These are phyloP conservation scores for Rhea americana DNA, from an alignment of 2,113 vertebrate species.

Conservation along the genomic window DNA sequence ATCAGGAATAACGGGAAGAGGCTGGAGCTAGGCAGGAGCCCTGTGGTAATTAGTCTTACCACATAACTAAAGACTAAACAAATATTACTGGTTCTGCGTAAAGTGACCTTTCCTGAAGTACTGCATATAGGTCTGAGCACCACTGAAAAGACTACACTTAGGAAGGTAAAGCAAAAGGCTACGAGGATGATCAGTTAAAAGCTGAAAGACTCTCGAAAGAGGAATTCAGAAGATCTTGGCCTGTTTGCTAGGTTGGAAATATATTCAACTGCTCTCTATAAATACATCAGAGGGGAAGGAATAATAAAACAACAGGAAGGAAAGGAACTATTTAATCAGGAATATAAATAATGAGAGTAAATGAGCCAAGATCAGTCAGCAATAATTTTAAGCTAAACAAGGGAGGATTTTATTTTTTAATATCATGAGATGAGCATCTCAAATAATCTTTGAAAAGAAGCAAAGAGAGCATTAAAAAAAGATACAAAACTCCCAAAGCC, in stretches of 20 bases:
- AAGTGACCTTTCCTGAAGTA: not conserved
- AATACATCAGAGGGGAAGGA: constrained; percentile 56
- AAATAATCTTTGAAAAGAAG: not conserved
- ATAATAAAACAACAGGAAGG: constrained; percentile 48
- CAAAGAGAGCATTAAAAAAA: not conserved
- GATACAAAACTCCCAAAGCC: not conserved
- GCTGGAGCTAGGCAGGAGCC: not conserved
- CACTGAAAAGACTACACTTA: not conserved
- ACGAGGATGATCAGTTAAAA: not conserved
- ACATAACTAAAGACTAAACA: not conserved
- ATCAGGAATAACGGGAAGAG: not conserved
- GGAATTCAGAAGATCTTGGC: not conserved
- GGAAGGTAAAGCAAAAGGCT: not conserved
- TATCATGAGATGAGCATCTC: not conserved
- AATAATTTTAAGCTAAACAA: constrained; percentile 43
- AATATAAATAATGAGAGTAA: constrained; percentile 44
- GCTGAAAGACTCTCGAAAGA: not conserved
- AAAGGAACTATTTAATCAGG: constrained; percentile 39
- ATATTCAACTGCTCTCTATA: constrained; percentile 34
- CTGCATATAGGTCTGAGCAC: not conserved
- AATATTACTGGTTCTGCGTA: not conserved
- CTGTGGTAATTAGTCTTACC: not conserved
- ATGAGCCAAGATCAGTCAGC: constrained; percentile 18
- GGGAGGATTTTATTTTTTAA: not conserved
- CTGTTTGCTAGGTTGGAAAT: constrained; percentile 7